Conservation (phyloP, 1,140 invertebrate species). For the Tetragnatha versicolor region DNA sequence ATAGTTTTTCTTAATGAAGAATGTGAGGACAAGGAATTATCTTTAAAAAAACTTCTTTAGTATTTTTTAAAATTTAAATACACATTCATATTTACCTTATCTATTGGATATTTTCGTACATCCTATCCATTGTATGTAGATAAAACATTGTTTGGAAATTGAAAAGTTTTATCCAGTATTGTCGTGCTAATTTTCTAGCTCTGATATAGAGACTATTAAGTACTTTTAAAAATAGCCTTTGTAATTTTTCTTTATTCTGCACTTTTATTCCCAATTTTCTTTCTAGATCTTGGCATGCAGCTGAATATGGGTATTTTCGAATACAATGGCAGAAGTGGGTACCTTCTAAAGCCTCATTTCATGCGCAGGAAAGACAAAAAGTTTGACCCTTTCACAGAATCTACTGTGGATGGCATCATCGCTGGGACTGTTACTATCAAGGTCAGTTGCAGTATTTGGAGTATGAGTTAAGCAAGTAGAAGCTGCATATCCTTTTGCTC, state of each 20-base stretch:
- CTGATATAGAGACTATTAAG: not conserved
- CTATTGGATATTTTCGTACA: too few relatives aligned
- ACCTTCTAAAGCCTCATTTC: conserved; percentile 96
- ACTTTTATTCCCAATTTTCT: not conserved
- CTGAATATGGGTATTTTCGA: conserved; percentile 98
- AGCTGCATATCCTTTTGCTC: too few relatives aligned
- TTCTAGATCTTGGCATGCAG: conserved; percentile 92
- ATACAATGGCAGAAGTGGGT: conserved; percentile 94
- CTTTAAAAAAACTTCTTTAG: too few relatives aligned
- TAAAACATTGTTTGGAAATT: not conserved
- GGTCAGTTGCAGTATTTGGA: too few relatives aligned
- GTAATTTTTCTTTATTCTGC: not conserved
- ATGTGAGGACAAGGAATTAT: too few relatives aligned
- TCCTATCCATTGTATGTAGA: too few relatives aligned
- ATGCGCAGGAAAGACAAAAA: conserved; percentile 93
- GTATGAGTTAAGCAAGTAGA: too few relatives aligned
- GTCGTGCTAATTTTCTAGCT: not conserved
- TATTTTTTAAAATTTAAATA: too few relatives aligned
- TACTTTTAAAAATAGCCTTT: not conserved
- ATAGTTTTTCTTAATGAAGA: too few relatives aligned
- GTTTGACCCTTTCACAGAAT: conserved; percentile 98
- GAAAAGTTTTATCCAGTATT: not conserved
- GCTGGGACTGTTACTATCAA: conserved; percentile 93
- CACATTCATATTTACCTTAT: too few relatives aligned
- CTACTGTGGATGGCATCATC: conserved; percentile 99